Conservation (phyloP, 2,797 vertebrate genomes). For the Amblyraja radiata region DNA sequence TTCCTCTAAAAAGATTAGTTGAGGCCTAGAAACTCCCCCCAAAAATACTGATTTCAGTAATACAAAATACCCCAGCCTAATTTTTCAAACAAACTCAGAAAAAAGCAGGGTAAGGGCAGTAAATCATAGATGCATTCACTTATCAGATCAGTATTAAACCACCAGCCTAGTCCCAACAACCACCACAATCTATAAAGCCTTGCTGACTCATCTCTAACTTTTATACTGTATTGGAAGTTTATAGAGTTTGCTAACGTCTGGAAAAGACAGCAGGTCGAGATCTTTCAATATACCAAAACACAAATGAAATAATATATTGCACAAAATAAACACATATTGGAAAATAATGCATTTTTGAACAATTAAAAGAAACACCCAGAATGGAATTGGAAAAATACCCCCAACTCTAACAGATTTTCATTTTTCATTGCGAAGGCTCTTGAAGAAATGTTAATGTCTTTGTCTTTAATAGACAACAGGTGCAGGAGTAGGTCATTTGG, state of each 20-base stretch:
- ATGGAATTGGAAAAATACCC: neutral
- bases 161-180: neutral
- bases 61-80: neutral
- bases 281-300: neutral
- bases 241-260: neutral
- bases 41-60: neutral
- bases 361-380: neutral
- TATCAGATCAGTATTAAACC: neutral
- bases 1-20: neutral
- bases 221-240: neutral
- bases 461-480: neutral
- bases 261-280: neutral
- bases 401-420: too few species aligned
- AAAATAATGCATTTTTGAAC: neutral
- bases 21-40: neutral
- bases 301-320: neutral
- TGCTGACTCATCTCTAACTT: neutral
- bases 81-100: neutral
- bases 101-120: neutral
- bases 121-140: neutral
- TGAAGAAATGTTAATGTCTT: neutral
- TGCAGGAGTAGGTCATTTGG: too few species aligned
- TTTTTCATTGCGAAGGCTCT: neutral
- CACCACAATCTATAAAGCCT: neutral
- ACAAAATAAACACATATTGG: neutral